Evolutionary conservation across 2,888 invertebrate species (phyloP), one percentile per base, ranked within the genome.

Genomic region (Lasioglossum morio): DNA sequence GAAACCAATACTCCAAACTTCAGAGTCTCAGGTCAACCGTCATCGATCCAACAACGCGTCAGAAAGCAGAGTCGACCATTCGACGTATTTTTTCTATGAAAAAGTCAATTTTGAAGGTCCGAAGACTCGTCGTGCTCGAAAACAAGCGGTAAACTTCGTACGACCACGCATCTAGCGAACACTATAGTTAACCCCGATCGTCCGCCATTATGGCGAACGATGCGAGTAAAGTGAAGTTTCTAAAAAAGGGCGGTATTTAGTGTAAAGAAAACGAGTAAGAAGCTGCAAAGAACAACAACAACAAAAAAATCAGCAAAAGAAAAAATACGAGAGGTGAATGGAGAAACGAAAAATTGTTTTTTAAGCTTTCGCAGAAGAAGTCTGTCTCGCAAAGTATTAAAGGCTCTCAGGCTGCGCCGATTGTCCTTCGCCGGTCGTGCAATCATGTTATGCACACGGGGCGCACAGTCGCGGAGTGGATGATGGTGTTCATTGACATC

Each of bases 331-430:
- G 30, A 19, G 53, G 16, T 7, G 63, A 63, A 60, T 16, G 43
- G 66, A 34, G 23, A 40, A 66, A 78, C 27, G 43, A 66, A 73
- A 87, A 83, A 82, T 30, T 74, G 77, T 90, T 88, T 86, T 92
- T 85, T 87, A 87, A 90, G 87, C 91, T 89, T 85, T 87, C 89
- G 82, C 87, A 81, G 53, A 53, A 82, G 79, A 88, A 86, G 84
- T 84, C 84, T 86, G 84, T 87, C 77, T 84, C 77, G 34, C 66
- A 82, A 91, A 89, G 82, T 92, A 92, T 91, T 90, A 89, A 82
- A 30, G 79, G 72, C 89, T 82, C 82, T 77, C 81, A 85, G 84
- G 77, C 85, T 84, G 82, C 82, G 84, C 84, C 81, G 82, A 87
- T 72, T 77, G 75, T 86, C 79, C 69, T 70, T 53, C 77, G 78